phyloP scores from a whole-genome alignment of 2,888 invertebrate genomes.

The Seira musarum region DNA sequence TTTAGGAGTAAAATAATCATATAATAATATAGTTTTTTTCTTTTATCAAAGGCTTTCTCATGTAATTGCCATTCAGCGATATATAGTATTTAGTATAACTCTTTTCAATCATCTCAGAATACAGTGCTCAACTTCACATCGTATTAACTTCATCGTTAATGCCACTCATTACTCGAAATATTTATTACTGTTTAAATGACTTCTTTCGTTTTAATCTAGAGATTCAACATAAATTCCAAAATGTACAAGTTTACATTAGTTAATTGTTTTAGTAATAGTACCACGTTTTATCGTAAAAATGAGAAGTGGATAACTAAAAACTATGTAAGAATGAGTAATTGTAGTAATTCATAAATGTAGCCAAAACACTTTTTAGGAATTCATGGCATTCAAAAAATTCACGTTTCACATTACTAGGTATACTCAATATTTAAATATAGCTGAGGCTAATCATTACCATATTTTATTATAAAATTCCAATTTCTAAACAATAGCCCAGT shows the following conservation, averaged over 20 bases:
- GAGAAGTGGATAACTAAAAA: no score
- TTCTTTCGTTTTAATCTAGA: not conserved
- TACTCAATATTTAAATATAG: not conserved
- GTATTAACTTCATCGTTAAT: not conserved
- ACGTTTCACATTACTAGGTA: not conserved
- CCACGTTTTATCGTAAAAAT: no score
- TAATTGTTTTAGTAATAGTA: no score
- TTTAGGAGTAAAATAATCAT: not conserved
- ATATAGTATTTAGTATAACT: not conserved
- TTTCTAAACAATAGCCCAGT: no score
- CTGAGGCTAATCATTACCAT: not conserved
- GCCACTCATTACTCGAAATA: not conserved
- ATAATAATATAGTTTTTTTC: constrained; percentile 16
- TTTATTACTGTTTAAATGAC: not conserved
- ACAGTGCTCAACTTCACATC: not conserved
- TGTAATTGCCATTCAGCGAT: constrained; percentile 18
- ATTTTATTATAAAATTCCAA: not conserved
- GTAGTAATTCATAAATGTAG: no score
- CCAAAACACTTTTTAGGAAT: not conserved
- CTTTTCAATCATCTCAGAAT: not conserved
- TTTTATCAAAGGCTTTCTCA: constrained; percentile 34
- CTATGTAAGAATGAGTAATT: no score
- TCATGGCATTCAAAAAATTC: not conserved
- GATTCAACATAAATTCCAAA: not conserved
- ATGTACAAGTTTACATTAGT: no score